A percentile compares a stretch with the other conserved stretches of the same genome.
Evolutionary conservation across 2,888 invertebrate species (phyloP).

Genomic region (Metallyticus violacea): DNA sequence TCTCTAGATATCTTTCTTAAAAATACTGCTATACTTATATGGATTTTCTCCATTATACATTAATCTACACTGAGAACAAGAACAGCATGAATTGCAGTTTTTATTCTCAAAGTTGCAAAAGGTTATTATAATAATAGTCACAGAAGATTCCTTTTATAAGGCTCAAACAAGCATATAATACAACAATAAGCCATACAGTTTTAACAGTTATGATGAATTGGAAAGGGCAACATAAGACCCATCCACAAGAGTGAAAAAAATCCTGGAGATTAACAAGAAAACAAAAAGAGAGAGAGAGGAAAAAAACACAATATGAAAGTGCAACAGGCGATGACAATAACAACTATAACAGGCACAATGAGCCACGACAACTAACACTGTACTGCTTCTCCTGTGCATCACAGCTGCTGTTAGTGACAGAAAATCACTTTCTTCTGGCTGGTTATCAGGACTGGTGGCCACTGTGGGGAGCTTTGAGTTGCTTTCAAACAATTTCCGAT

Average conservation of each 20-base stretch:
- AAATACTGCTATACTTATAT: not conserved
- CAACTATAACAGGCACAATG: not conserved
- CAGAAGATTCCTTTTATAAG: not conserved
- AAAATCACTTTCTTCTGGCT: conserved; percentile 28
- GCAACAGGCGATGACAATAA: not conserved
- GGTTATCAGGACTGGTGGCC: conserved; percentile 54
- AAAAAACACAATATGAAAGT: not conserved
- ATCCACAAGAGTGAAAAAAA: not conserved
- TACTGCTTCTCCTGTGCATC: conserved; percentile 33
- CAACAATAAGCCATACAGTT: not conserved
- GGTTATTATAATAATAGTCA: no score
- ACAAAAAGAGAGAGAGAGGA: not conserved
- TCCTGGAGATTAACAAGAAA: not conserved
- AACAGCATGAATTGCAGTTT: not conserved
- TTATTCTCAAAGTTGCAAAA: not conserved
- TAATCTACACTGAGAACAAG: not conserved
- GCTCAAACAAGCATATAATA: not conserved
- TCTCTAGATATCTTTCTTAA: not conserved
- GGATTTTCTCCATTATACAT: not conserved
- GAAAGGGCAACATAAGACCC: not conserved
- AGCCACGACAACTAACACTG: conserved; percentile 29
- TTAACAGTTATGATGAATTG: not conserved
- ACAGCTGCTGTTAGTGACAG: conserved; percentile 39
- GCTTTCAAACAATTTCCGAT: conserved; percentile 52
- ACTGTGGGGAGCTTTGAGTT: conserved; percentile 52